Conservation (phyloP, 2,113 vertebrate genomes). For the Coreoperca whiteheadi region DNA sequence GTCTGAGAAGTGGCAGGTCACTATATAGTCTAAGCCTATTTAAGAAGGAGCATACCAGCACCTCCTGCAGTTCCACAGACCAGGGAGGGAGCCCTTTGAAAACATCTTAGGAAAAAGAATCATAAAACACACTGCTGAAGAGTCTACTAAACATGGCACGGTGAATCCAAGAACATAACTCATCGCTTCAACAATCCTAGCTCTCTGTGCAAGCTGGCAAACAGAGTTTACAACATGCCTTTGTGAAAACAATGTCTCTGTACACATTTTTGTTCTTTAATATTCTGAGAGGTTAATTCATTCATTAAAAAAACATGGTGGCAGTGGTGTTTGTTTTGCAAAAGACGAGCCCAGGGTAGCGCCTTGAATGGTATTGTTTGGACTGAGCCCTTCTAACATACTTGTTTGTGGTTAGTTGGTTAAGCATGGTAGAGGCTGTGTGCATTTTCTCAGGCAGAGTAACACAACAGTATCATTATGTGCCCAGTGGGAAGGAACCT, state of each 20-base stretch:
- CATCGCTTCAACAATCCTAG: conserved; percentile 39
- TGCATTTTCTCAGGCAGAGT: conserved; percentile 80
- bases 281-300: conserved; percentile 42
- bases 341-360: conserved; percentile 55
- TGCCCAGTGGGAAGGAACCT: conserved; percentile 81
- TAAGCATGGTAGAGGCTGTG: conserved; percentile 70
- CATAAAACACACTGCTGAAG: conserved; percentile 56
- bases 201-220: conserved; percentile 15
- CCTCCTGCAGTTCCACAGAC: conserved; percentile 66
- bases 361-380: conserved; percentile 73
- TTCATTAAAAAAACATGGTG: conserved; percentile 44
- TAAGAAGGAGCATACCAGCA: conserved; percentile 72
- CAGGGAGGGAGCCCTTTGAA: conserved; percentile 65
- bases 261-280: conserved; percentile 12
- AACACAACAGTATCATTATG: conserved; percentile 83
- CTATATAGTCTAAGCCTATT: conserved; percentile 71
- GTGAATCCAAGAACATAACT: conserved; percentile 55
- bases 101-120: conserved; percentile 48
- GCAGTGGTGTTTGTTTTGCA: conserved; percentile 55
- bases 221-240: conserved; percentile 13
- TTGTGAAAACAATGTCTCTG: conserved; percentile 9
- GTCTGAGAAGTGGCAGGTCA: conserved; percentile 78
- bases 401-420: conserved; percentile 79
- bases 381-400: conserved; percentile 64
- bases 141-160: conserved; percentile 50